These are phyloP conservation scores for Prinia subflava DNA, from an alignment of 2,113 vertebrate species.

Conservation along the genomic window DNA sequence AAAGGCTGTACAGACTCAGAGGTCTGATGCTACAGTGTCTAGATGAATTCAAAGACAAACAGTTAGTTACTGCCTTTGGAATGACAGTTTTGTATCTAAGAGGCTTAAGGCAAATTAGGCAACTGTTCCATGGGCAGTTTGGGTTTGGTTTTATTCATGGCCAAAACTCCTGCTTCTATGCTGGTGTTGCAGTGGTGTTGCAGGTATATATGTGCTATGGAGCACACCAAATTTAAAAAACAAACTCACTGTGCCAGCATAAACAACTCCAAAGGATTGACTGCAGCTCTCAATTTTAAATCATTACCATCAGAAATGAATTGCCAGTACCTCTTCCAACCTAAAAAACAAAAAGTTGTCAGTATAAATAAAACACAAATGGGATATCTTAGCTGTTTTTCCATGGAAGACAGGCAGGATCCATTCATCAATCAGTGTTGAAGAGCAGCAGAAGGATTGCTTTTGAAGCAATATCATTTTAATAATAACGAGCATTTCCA, in stretches of 20 bases:
- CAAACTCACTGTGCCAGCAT: background rate
- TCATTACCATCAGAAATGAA: background rate
- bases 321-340: background rate
- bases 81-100: background rate
- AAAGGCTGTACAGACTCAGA: background rate
- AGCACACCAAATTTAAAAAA: background rate
- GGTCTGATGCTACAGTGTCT: background rate
- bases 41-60: background rate
- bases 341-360: background rate
- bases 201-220: background rate
- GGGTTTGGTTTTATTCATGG: background rate
- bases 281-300: background rate
- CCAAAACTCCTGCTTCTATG: background rate
- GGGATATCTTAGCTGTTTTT: background rate
- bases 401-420: background rate
- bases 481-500: background rate
- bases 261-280: background rate
- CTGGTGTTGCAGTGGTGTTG: background rate
- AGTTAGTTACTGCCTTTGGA: background rate
- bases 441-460: background rate
- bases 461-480: background rate
- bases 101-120: background rate
- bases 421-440: background rate
- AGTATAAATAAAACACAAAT: background rate
- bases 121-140: background rate